Conservation (phyloP, 2,888 invertebrate species). For the Zele albiditarsus region DNA sequence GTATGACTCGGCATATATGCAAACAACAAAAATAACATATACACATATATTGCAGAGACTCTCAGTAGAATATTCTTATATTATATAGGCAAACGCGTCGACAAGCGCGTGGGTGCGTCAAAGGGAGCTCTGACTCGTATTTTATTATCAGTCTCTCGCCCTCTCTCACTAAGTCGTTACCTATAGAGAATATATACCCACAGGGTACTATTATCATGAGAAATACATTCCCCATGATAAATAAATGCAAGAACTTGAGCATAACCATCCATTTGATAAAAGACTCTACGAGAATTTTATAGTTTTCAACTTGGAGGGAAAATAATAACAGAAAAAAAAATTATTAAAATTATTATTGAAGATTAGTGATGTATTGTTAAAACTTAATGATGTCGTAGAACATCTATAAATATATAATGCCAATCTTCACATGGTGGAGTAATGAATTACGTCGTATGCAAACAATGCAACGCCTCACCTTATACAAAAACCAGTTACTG, state of each 20-base stretch:
- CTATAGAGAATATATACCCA: not conserved
- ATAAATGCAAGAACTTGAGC: not conserved
- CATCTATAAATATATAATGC: slow-evolving; percentile 6
- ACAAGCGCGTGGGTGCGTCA: slow-evolving; percentile 3
- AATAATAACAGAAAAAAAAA: not conserved
- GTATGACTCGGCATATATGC: not conserved
- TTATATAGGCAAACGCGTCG: not conserved
- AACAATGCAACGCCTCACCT: slow-evolving; percentile 44
- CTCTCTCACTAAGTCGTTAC: not conserved
- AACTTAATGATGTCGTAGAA: not conserved
- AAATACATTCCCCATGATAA: not conserved
- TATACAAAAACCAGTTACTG: slow-evolving; percentile 33
- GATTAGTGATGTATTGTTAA: not conserved
- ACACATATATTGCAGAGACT: not conserved
- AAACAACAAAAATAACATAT: not conserved
- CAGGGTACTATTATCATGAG: slow-evolving; percentile 34
- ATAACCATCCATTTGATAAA: not conserved
- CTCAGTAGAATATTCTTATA: not conserved
- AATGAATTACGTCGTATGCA: slow-evolving; percentile 35
- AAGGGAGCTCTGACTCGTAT: slow-evolving; percentile 27
- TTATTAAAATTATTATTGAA: not conserved
- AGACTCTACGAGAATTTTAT: not conserved
- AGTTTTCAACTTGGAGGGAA: not conserved
- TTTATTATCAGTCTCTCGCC: slow-evolving; percentile 34
- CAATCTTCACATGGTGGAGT: slow-evolving; percentile 10